These are phyloP conservation scores for Caretta caretta DNA, from an alignment of 2,113 vertebrate species.

Conservation along the genomic window DNA sequence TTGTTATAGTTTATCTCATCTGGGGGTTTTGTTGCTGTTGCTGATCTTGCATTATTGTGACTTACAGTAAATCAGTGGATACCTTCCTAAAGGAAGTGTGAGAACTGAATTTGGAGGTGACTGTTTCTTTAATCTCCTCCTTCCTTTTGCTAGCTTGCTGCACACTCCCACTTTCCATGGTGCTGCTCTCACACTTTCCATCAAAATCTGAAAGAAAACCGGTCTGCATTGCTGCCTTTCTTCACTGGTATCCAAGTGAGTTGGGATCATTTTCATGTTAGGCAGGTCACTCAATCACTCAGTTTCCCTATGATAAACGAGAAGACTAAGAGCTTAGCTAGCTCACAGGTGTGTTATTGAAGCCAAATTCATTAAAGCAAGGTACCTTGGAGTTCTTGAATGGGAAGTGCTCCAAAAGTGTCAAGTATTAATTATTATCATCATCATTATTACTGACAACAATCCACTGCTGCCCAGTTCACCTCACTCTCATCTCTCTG, in stretches of 20 bases:
- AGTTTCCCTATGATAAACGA: neutral
- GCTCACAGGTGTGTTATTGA: neutral
- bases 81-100: neutral
- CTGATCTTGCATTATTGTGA: neutral
- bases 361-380: neutral
- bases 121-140: neutral
- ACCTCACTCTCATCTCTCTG: neutral
- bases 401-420: neutral
- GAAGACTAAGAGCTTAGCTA: neutral
- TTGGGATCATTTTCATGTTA: neutral
- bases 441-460: neutral
- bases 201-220: neutral
- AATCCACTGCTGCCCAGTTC: too few relatives aligned
- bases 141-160: neutral
- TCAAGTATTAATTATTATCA: neutral
- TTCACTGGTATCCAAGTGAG: neutral
- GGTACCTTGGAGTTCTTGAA: neutral
- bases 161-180: neutral
- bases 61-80: neutral
- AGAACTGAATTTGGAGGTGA: neutral
- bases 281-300: neutral
- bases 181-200: neutral
- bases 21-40: neutral
- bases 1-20: neutral
- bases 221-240: neutral